Base-by-base conservation (phyloP, 2,888 invertebrate species). In the Orchesella flavescens region DNA sequence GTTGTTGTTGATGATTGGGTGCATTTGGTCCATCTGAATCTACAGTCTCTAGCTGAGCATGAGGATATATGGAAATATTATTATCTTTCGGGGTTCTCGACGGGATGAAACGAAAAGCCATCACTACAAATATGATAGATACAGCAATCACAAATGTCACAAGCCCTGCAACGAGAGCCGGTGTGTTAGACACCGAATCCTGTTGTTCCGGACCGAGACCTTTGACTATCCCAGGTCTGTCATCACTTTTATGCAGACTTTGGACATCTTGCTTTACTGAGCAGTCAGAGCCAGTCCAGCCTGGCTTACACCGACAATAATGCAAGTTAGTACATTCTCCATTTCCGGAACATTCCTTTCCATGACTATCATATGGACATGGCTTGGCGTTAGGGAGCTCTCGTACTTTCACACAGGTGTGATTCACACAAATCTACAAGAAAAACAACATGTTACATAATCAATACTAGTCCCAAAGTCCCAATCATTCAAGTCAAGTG, bases 301-400 rank as follows among this genome's bases (percentile, higher is more conserved):
- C 78, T 4, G 74, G 78, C 15, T 49, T 34, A 55, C 87, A 87
- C 5, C 65, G 81, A 59, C 87, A 87, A 12, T 63, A 79, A 21
- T 77, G 68, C n/a, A 57, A 17, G 53, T 79, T 84, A 7, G 84
- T 86, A 59, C 87, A 87, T 55, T 87, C 87, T 17, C 87, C 87
- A 24, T 85, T 77, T 1, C 72, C 84, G 0, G 84, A 86, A 72
- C 87, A 87, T 61, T 86, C 87, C 34, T 17, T 55, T 12, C 78
- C 80, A 13, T 71, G 24, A 23, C 68, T 57, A 15, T 77, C 76
- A 1, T 53, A 71, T 7, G 86, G 86, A 80, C 87, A 87, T 43
- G 63, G 71, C 17, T 71, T 63, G n/a, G 74, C 68, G 21, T 81
- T 77, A 4, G 77, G 82, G 15, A 86, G 44, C 19, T 85, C 84